Evolutionary conservation across 2,888 invertebrate genomes (phyloP).

Genomic region (Noctua pronuba): DNA sequence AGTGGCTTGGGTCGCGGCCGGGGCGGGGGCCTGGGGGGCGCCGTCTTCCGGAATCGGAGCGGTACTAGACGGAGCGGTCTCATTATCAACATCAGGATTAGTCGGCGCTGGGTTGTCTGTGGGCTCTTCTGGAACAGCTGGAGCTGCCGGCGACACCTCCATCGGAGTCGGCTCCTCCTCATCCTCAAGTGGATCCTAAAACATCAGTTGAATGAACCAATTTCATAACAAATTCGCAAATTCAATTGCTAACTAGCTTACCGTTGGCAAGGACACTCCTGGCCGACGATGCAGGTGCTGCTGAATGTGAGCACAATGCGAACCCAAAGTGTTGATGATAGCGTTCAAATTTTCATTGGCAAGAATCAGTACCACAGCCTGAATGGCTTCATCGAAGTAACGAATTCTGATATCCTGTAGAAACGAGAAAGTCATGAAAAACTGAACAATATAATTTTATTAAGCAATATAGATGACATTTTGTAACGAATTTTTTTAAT

Average conservation of each 20-base stretch:
- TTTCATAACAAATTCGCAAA: neutral
- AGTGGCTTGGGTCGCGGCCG: conserved; percentile 21
- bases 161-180: conserved; percentile 59
- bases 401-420: conserved; percentile 60
- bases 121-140: conserved; percentile 43
- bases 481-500: neutral
- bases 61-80: conserved; percentile 11
- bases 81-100: conserved; percentile 4
- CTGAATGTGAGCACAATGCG: conserved; percentile 65
- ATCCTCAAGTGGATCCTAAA: conserved; percentile 24
- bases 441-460: neutral
- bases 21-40: neutral
- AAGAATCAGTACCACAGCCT: conserved; percentile 62
- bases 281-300: conserved; percentile 66
- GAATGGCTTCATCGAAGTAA: conserved; percentile 61
- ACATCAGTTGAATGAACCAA: neutral
- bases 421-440: neutral
- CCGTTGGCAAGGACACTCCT: conserved; percentile 37
- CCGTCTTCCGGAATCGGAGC: neutral
- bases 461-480: neutral
- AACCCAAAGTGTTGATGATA: conserved; percentile 60
- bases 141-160: conserved; percentile 62
- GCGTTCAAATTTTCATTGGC: conserved; percentile 66
- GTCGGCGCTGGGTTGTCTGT: conserved; percentile 22
- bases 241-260: conserved; percentile 35